Conservation (phyloP, 1,140 invertebrate species). For the Drosophila kepulauana region DNA sequence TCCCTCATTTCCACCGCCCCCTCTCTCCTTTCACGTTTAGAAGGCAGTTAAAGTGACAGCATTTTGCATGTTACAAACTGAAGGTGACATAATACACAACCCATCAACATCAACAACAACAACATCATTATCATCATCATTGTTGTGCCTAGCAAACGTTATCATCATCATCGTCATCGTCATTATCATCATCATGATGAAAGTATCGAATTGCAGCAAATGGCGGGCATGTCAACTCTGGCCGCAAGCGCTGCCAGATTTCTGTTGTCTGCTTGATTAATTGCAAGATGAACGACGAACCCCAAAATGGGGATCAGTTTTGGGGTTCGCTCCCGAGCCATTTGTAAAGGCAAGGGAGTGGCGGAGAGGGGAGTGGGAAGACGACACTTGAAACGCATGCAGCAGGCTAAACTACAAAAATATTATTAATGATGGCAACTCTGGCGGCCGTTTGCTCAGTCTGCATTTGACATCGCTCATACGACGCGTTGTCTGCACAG, state of each 20-base stretch:
- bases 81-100: constrained; percentile 35
- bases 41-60: constrained; percentile 15
- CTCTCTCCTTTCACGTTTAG: too few relatives aligned
- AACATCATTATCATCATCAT: not conserved
- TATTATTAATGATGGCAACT: constrained; percentile 75
- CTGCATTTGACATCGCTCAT: constrained; percentile 81
- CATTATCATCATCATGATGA: constrained; percentile 4
- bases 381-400: constrained; percentile 16
- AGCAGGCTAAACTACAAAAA: constrained; percentile 67
- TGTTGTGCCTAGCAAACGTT: too few relatives aligned
- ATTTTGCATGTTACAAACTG: constrained; percentile 31
- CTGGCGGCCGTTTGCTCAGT: constrained; percentile 52
- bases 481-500: constrained; percentile 61
- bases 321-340: constrained; percentile 32
- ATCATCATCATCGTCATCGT: not conserved
- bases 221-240: constrained; percentile 35
- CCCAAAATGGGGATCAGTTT: not conserved
- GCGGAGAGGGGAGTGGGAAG: not conserved
- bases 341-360: constrained; percentile 36
- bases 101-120: constrained; percentile 6
- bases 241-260: constrained; percentile 54
- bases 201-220: constrained; percentile 46
- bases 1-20: not conserved
- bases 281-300: constrained; percentile 50
- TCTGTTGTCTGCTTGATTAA: constrained; percentile 77